phyloP scores from a whole-genome alignment of 2,888 invertebrate species.

The Drosophila longiperda region DNA sequence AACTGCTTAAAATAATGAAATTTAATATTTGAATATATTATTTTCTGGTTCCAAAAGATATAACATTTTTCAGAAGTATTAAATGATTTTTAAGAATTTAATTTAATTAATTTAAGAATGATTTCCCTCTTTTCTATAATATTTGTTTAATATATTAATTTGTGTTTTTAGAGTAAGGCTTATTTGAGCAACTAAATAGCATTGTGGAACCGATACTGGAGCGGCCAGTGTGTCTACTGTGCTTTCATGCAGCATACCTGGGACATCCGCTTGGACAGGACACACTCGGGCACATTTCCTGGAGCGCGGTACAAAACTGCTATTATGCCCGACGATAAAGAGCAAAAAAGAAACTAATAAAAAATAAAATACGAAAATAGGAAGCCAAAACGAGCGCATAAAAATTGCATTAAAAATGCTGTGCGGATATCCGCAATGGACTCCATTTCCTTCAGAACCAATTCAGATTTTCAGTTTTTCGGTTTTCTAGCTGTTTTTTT shows the following conservation, averaged over 20 bases:
- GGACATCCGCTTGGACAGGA: constrained; percentile 44
- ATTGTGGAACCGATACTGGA: not conserved
- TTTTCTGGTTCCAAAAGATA: no score
- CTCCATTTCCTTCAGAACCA: constrained; percentile 35
- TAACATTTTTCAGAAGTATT: no score
- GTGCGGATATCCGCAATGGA: constrained; percentile 76
- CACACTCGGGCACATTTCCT: constrained; percentile 49
- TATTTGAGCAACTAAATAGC: not conserved
- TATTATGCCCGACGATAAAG: constrained; percentile 17
- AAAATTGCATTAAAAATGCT: constrained; percentile 81
- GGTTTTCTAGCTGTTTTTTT: not conserved
- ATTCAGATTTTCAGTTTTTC: constrained; percentile 30
- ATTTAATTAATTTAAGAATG: not conserved
- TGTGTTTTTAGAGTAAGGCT: not conserved
- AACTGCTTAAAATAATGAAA: no score
- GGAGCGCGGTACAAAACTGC: constrained; percentile 23
- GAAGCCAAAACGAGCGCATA: constrained; percentile 74
- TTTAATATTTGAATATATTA: no score
- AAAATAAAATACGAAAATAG: constrained; percentile 51
- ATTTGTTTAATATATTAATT: not conserved
- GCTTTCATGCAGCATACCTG: constrained; percentile 26
- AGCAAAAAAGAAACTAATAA: constrained; percentile 27
- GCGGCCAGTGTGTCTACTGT: constrained; percentile 8
- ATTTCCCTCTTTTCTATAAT: not conserved
- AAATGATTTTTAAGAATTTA: no score